These are phyloP conservation scores for Toxonevra muliebris DNA, from an alignment of 2,888 invertebrate species.

Conservation along the genomic window DNA sequence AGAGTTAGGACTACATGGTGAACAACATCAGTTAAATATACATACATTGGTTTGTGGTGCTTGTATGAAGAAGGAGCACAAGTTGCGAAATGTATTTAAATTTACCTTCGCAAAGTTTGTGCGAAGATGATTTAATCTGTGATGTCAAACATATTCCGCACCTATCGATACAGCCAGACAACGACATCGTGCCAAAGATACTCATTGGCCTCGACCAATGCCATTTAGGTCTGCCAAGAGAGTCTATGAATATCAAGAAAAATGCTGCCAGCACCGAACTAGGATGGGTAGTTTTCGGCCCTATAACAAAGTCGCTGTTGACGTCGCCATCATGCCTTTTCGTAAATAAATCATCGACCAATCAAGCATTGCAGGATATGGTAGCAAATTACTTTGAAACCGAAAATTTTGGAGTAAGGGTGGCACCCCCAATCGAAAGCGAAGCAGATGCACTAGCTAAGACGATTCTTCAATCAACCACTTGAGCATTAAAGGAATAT, in stretches of 20 bases:
- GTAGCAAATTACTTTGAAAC: conserved; percentile 26
- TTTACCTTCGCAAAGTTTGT: conserved; percentile 30
- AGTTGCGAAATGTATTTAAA: conserved; percentile 23
- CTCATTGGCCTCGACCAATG: conserved; percentile 35
- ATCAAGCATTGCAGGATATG: conserved; percentile 19
- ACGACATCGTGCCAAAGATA: conserved; percentile 23
- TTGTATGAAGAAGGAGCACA: conserved; percentile 21
- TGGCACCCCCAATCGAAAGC: conserved; percentile 13
- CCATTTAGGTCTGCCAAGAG: conserved; percentile 25
- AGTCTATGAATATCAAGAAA: not conserved
- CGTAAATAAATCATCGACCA: not conserved
- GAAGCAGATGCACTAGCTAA: conserved; percentile 19
- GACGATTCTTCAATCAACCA: conserved; percentile 18
- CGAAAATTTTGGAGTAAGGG: conserved; percentile 23
- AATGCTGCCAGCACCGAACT: conserved; percentile 26
- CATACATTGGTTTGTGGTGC: conserved; percentile 14
- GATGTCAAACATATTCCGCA: not conserved
- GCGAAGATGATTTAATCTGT: conserved; percentile 2
- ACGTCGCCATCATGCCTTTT: conserved; percentile 8
- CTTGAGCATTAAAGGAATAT: conserved; percentile 27
- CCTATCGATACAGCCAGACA: conserved; percentile 18
- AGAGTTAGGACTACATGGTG: conserved; percentile 25
- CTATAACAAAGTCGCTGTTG: not conserved
- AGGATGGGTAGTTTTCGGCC: conserved; percentile 26
- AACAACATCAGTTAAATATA: no score